Conservation (phyloP, 2,888 invertebrate species). For the Aphodius granarius region DNA sequence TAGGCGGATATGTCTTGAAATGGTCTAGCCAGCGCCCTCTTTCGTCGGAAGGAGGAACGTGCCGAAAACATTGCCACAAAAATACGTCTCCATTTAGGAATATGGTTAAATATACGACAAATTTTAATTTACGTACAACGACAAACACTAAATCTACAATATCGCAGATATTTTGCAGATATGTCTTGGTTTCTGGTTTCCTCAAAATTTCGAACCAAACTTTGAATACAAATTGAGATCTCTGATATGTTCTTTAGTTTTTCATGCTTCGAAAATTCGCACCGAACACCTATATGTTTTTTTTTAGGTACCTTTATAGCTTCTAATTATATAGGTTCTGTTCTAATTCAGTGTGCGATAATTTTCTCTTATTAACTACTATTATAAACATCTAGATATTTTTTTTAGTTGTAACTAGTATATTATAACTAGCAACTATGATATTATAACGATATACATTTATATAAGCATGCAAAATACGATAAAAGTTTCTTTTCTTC, state of each 20-base stretch:
- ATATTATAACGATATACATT: constrained; percentile 3
- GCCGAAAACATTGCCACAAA: constrained; percentile 49
- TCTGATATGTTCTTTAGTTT: constrained; percentile 10
- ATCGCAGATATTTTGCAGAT: constrained; percentile 30
- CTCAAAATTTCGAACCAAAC: constrained; percentile 5
- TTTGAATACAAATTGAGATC: not conserved
- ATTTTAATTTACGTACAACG: constrained; percentile 2
- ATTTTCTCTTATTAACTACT: constrained; percentile 1
- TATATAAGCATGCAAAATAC: constrained; percentile 9
- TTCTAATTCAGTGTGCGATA: not conserved
- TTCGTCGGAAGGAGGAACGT: constrained; percentile 32
- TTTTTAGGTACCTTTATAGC: constrained; percentile 49
- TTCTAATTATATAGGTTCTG: constrained; percentile 28
- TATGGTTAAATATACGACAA: not conserved
- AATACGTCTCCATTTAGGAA: constrained; percentile 43
- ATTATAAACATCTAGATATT: not conserved
- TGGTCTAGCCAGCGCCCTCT: constrained; percentile 48
- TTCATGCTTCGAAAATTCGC: not conserved
- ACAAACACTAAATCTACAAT: constrained; percentile 24
- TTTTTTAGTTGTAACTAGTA: not conserved
- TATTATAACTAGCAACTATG: not conserved
- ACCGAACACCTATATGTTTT: constrained; percentile 10
- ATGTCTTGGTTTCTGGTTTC: constrained; percentile 28
- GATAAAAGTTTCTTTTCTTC: not conserved
- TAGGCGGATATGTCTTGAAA: constrained; percentile 55